Conservation (phyloP, 2,113 vertebrate genomes). For the Bos javanicus region DNA sequence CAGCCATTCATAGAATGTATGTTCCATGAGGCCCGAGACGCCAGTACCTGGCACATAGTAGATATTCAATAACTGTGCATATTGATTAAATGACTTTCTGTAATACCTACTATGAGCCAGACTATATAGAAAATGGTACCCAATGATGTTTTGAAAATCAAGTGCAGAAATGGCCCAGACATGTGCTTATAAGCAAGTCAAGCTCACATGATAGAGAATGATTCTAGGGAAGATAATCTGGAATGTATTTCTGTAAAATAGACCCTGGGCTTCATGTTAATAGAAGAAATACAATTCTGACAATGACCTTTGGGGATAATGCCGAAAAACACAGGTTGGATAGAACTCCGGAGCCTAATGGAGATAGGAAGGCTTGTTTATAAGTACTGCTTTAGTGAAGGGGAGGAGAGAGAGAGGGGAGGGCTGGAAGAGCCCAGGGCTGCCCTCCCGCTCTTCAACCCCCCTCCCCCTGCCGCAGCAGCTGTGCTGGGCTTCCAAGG, state of each 20-base stretch:
- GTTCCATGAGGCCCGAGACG: neutral
- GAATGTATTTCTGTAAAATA: neutral
- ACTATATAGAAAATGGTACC: neutral
- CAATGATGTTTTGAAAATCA: neutral
- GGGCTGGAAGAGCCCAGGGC: neutral
- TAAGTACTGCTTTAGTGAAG: neutral
- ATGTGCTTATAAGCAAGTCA: neutral
- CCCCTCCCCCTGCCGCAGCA: neutral
- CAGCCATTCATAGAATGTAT: neutral
- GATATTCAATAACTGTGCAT: neutral
- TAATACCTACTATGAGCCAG: neutral
- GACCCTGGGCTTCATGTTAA: neutral
- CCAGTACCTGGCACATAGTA: neutral
- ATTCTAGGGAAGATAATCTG: neutral
- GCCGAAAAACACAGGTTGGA: neutral
- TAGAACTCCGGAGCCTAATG: neutral
- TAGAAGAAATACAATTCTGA: slow-evolving; percentile 2
- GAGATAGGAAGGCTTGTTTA: neutral
- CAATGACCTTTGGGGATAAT: neutral
- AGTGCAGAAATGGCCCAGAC: neutral
- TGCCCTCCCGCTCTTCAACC: neutral
- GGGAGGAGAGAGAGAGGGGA: no score
- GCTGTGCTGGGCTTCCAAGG: neutral
- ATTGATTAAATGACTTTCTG: neutral
- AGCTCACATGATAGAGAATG: neutral